Conservation (phyloP, 2,888 invertebrate species). For the Melinaea menophilus region DNA sequence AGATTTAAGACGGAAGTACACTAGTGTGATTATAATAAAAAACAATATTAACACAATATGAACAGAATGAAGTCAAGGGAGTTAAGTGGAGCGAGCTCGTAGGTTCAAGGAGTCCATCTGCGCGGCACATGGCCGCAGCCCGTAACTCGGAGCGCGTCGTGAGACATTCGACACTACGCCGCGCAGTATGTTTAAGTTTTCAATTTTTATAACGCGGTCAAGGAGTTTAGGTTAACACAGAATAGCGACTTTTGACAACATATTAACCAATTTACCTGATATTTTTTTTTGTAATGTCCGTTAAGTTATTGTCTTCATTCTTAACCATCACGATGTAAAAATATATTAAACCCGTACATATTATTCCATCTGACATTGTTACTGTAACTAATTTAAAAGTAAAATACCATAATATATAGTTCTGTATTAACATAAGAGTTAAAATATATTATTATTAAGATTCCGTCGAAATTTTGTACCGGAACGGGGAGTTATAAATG, state of each 20-base stretch:
- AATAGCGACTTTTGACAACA: conserved; percentile 11
- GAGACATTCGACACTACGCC: conserved; percentile 56
- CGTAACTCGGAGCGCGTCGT: conserved; percentile 46
- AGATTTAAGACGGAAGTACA: neutral
- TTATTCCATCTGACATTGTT: neutral
- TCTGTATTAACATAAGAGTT: conserved; percentile 49
- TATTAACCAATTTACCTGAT: neutral
- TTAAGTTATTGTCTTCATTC: neutral
- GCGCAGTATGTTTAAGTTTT: conserved; percentile 53
- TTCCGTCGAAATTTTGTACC: conserved; percentile 45
- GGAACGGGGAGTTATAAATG: conserved; percentile 44
- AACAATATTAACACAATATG: conserved; percentile 13
- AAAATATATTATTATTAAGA: conserved; percentile 44
- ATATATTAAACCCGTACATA: neutral
- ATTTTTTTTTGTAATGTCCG: neutral
- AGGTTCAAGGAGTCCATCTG: conserved; percentile 63
- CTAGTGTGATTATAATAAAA: conserved; percentile 21
- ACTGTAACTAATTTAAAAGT: conserved; percentile 6
- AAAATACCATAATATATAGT: conserved; percentile 23
- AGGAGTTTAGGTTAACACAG: conserved; percentile 45
- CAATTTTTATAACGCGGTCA: conserved; percentile 57
- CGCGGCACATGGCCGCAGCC: conserved; percentile 60
- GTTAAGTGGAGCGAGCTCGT: conserved; percentile 34
- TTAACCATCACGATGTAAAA: neutral
- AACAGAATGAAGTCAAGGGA: conserved; percentile 26